Percentiles rank a stretch among this genome's conserved stretches.
Evolutionary conservation across 2,797 vertebrate species (phyloP).

Genomic region (Sparus aurata): DNA sequence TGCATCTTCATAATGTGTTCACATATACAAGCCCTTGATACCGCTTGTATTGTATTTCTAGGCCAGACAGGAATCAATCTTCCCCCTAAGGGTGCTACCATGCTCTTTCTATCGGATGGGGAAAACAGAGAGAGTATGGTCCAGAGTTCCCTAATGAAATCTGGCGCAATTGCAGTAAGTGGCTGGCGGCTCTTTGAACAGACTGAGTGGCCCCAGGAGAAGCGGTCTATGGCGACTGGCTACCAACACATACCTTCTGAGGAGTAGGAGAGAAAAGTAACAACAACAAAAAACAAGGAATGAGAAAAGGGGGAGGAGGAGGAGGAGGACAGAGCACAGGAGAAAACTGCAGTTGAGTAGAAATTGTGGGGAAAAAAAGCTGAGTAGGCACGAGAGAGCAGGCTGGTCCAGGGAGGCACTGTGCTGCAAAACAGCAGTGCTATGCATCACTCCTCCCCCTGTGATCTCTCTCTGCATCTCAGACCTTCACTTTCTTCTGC

Average conservation of each 20-base stretch:
- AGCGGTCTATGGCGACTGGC: conserved; percentile 40
- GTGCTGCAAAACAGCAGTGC: conserved; percentile 51
- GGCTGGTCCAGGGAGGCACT: conserved; percentile 38
- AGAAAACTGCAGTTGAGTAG: conserved; percentile 56
- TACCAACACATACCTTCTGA: conserved; percentile 37
- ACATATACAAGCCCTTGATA: conserved; percentile 24
- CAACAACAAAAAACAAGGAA: conserved; percentile 18
- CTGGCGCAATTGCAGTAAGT: conserved; percentile 70
- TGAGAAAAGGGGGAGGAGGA: conserved; percentile 7
- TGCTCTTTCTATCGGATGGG: conserved; percentile 55
- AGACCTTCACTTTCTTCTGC: conserved; percentile 15
- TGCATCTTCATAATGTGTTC: conserved; percentile 27
- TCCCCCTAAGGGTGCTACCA: conserved; percentile 49
- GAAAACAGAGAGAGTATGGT: conserved; percentile 59
- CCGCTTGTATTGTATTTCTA: conserved; percentile 28
- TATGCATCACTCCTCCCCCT: conserved; percentile 35
- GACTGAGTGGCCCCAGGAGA: conserved; percentile 61
- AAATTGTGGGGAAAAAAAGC: conserved; percentile 46
- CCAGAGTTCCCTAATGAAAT: conserved; percentile 76
- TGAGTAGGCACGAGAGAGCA: conserved; percentile 57
- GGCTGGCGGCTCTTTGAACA: conserved; percentile 63
- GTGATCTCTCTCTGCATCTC: neutral
- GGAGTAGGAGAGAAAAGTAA: neutral
- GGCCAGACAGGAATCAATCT: conserved; percentile 42
- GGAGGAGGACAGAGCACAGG: neutral